Conservation (phyloP, 2,888 invertebrate species). For the Cantharis rustica region DNA sequence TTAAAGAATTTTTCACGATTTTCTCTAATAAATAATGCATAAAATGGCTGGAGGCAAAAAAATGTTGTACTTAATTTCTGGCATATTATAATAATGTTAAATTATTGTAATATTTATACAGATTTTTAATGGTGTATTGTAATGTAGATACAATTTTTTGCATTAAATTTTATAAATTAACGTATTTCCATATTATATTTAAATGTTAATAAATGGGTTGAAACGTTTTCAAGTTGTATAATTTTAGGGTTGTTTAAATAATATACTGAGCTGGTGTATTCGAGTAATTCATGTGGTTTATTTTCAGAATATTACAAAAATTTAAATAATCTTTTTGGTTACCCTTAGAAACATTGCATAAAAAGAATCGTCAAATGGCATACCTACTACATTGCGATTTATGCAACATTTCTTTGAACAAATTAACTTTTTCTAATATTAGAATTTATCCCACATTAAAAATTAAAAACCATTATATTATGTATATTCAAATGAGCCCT, state of each 20-base stretch:
- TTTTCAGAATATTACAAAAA: not conserved
- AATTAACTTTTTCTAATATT: not conserved
- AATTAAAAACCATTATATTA: not conserved
- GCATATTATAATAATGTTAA: not conserved
- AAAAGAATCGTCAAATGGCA: no score
- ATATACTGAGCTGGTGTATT: no score
- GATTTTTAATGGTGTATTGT: not conserved
- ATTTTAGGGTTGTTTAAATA: not conserved
- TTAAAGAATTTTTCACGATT: not conserved
- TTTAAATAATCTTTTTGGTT: not conserved
- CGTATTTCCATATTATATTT: not conserved
- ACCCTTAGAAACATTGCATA: not conserved
- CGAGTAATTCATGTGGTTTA: not conserved
- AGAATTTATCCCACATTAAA: not conserved
- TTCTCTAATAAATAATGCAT: not conserved
- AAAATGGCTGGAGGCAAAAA: not conserved
- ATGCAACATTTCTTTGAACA: not conserved
- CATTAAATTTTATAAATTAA: not conserved
- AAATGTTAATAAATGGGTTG: slow-evolving; percentile 2
- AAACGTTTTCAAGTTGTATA: not conserved
- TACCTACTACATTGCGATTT: not conserved
- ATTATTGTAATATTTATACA: not conserved
- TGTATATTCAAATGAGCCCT: no score
- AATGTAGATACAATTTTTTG: not conserved
- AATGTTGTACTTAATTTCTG: not conserved